Evolutionary conservation across 2,888 invertebrate species (phyloP).

Genomic region (Melolontha melolontha): DNA sequence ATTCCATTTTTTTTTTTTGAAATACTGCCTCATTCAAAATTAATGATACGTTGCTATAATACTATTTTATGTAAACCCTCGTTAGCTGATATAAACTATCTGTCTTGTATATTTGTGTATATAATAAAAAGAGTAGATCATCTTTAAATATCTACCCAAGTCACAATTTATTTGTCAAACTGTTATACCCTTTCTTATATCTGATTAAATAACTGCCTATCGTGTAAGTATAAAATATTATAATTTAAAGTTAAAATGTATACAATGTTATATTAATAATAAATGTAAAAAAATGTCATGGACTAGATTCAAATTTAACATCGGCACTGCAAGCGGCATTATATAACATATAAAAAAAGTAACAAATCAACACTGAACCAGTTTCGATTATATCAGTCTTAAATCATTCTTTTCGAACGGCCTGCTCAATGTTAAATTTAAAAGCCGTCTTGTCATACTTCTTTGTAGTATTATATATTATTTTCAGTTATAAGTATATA

Average conservation of each 20-base stretch:
- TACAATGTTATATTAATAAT: conserved; percentile 17
- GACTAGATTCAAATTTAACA: conserved; percentile 37
- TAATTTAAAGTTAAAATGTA: conserved; percentile 35
- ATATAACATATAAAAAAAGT: conserved; percentile 18
- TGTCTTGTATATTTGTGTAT: no score
- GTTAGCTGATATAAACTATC: no score
- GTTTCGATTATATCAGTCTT: conserved; percentile 18
- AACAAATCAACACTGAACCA: conserved; percentile 12
- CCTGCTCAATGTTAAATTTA: conserved; percentile 37
- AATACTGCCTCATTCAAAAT: no score
- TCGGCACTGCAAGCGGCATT: conserved; percentile 21
- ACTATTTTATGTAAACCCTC: no score
- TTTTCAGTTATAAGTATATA: conserved; percentile 35
- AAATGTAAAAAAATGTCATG: conserved; percentile 22
- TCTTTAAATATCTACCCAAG: neutral
- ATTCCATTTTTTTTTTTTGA: no score
- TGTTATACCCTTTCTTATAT: conserved; percentile 24
- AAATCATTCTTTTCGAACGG: conserved; percentile 21
- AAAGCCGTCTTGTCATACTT: conserved; percentile 9
- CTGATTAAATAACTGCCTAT: conserved; percentile 28
- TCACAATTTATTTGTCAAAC: conserved; percentile 5
- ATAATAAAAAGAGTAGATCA: no score
- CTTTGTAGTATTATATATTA: conserved; percentile 22
- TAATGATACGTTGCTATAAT: no score
- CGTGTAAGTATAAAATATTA: conserved; percentile 33